phyloP scores from a whole-genome alignment of 2,797 vertebrate genomes.

The Phoeniculus purpureus region DNA sequence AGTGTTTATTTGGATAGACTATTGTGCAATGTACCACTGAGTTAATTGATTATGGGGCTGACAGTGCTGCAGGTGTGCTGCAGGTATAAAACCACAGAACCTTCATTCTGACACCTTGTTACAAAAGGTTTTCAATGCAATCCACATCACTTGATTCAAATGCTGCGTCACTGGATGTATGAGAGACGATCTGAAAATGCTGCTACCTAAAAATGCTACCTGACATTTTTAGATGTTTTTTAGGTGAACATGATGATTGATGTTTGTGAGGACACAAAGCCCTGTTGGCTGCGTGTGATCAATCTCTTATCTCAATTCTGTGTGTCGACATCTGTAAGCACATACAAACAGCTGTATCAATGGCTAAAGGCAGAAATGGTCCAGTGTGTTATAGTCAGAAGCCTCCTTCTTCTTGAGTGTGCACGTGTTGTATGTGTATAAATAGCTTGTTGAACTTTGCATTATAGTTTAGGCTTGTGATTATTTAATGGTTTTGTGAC shows the following conservation, averaged over 20 bases:
- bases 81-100: not conserved
- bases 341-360: not conserved
- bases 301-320: not conserved
- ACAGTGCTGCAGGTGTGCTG: not conserved
- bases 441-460: not conserved
- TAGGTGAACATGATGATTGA: not conserved
- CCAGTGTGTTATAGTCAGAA: not conserved
- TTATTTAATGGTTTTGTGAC: not conserved
- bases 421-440: not conserved
- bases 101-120: not conserved
- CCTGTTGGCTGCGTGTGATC: not conserved
- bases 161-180: not conserved
- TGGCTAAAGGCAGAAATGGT: not conserved
- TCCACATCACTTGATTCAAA: not conserved
- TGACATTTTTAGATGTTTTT: not conserved
- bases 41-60: not conserved
- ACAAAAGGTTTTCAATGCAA: not conserved
- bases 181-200: not conserved
- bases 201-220: not conserved
- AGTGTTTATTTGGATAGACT: not conserved
- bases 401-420: not conserved
- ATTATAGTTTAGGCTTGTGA: not conserved
- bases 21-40: not conserved
- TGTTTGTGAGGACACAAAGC: not conserved
- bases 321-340: not conserved